Conservation (phyloP, 2,888 invertebrate genomes). For the Stenurella melanura region DNA sequence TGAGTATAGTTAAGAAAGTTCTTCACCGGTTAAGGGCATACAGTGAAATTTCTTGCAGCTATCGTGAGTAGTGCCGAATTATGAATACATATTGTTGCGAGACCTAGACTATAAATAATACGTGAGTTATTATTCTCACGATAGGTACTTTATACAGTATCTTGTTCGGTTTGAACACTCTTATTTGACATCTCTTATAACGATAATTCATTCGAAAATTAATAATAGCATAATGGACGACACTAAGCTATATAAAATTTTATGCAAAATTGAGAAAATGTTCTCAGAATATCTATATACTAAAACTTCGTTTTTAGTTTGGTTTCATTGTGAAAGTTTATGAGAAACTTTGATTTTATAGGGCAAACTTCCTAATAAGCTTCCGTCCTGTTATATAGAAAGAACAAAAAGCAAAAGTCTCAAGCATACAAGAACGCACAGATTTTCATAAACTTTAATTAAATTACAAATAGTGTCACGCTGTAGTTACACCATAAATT, state of each 20-base stretch:
- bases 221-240: background rate
- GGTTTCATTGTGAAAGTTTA: background rate
- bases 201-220: background rate
- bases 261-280: background rate
- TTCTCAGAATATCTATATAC: background rate
- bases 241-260: no score
- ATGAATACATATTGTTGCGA: no score
- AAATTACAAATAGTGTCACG: conserved; percentile 10
- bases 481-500: conserved; percentile 4
- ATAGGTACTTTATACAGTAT: no score
- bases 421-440: conserved; percentile 16
- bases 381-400: background rate
- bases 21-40: no score
- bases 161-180: no score
- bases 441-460: conserved; percentile 21
- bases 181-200: no score
- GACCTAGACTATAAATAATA: no score
- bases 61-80: no score
- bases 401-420: conserved; percentile 21
- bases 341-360: conserved; percentile 22
- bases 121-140: no score
- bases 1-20: no score
- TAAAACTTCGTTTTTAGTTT: conserved; percentile 16
- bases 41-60: no score
- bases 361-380: conserved; percentile 24